Evolutionary conservation across 2,888 invertebrate species (phyloP).

Genomic region (Thereva unica): DNA sequence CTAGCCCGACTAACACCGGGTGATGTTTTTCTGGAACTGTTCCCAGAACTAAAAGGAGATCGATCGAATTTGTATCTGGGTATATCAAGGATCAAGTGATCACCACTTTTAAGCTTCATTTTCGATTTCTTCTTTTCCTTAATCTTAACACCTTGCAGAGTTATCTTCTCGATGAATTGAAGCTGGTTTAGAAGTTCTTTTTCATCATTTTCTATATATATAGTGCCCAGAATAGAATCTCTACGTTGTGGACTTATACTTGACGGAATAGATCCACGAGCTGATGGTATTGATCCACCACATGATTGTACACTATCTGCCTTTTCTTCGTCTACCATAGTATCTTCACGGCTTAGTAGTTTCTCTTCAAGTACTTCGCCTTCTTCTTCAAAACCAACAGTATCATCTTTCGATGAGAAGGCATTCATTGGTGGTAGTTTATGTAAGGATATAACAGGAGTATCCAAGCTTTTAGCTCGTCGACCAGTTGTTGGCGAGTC

Average conservation of each 20-base stretch:
- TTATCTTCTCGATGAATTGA: conserved; percentile 57
- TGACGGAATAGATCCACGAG: conserved; percentile 47
- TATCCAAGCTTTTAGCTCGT: conserved; percentile 81
- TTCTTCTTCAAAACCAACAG: conserved; percentile 76
- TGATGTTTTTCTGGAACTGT: conserved; percentile 57
- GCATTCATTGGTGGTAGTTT: conserved; percentile 81
- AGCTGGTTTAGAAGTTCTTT: conserved; percentile 63
- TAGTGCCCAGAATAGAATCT: conserved; percentile 57
- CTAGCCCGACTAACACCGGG: conserved; percentile 58
- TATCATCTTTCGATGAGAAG: conserved; percentile 87
- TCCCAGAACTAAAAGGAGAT: conserved; percentile 57
- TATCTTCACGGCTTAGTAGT: conserved; percentile 55
- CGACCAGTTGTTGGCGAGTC: conserved; percentile 75
- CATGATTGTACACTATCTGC: conserved; percentile 58
- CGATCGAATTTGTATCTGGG: conserved; percentile 57
- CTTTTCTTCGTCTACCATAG: conserved; percentile 63
- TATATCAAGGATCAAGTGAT: conserved; percentile 57
- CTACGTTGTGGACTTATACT: conserved; percentile 49
- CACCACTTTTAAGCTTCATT: conserved; percentile 56
- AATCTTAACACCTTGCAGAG: conserved; percentile 57
- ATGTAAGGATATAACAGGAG: conserved; percentile 79
- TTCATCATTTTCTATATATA: conserved; percentile 65
- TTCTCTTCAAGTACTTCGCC: conserved; percentile 67
- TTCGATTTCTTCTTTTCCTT: conserved; percentile 57
- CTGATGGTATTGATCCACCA: conserved; percentile 56